A percentile compares a stretch with the other conserved stretches of the same genome.
Evolutionary conservation across 2,797 vertebrate species (phyloP).

Genomic region (Chlorospingus flavigularis): DNA sequence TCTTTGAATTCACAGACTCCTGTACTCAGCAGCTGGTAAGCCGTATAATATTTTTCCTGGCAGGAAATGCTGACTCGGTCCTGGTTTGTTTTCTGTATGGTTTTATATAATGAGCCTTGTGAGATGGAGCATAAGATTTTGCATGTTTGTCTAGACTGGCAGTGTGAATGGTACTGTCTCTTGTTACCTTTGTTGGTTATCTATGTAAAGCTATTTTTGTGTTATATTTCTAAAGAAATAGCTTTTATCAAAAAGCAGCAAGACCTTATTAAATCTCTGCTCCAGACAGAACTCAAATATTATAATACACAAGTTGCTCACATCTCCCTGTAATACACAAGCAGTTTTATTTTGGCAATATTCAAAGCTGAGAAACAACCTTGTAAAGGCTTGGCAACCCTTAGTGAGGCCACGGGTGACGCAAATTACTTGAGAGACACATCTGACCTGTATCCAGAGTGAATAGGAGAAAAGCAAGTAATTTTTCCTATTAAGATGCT

Average conservation of each 20-base stretch:
- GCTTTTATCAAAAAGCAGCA: not conserved
- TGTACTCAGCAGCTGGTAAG: constrained; percentile 15
- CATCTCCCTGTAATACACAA: not conserved
- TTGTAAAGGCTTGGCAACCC: not conserved
- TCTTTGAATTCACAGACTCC: not conserved
- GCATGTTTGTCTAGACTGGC: not conserved
- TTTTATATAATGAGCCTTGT: not conserved
- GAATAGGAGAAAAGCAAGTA: constrained; percentile 17
- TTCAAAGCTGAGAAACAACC: not conserved
- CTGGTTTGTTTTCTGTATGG: constrained; percentile 8
- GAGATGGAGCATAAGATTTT: not conserved
- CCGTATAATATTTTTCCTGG: not conserved
- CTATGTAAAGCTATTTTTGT: not conserved
- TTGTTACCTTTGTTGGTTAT: not conserved
- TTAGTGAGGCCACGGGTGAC: not conserved
- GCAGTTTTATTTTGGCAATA: not conserved
- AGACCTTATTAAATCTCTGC: not conserved
- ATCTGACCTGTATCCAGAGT: constrained; percentile 5
- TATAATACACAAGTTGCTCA: not conserved
- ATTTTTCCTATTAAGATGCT: constrained; percentile 19
- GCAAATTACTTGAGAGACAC: not conserved
- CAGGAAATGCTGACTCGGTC: not conserved
- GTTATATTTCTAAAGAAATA: not conserved
- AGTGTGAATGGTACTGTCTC: not conserved
- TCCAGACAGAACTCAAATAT: not conserved